phyloP scores from a whole-genome alignment of 2,797 vertebrate species.

The Helarctos malayanus region DNA sequence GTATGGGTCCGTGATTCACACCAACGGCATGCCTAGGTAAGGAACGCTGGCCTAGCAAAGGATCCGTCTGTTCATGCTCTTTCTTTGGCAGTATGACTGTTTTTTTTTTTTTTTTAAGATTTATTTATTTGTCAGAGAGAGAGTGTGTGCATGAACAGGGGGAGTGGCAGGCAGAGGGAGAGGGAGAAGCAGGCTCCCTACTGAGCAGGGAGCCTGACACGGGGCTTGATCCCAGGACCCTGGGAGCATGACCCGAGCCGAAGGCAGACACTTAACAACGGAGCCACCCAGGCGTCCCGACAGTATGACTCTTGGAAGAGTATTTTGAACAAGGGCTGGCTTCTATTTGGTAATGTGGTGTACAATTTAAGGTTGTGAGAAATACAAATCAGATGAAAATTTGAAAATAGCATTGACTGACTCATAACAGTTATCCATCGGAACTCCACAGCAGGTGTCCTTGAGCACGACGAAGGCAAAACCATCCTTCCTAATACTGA shows the following conservation, averaged over 20 bases:
- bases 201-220: neutral
- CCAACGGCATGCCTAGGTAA: neutral
- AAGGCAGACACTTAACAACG: neutral
- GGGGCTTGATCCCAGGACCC: neutral
- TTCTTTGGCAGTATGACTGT: neutral
- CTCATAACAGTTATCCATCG: neutral
- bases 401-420: neutral
- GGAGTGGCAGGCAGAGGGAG: neutral
- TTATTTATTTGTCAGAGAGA: neutral
- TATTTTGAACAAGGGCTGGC: neutral
- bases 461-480: neutral
- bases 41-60: neutral
- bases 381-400: neutral
- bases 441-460: neutral
- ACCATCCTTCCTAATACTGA: neutral
- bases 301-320: neutral
- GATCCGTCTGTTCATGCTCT: neutral
- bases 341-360: neutral
- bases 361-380: neutral
- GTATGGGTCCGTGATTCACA: neutral
- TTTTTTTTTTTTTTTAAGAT: neutral
- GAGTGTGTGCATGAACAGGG: too few relatives aligned
- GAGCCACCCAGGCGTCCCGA: neutral
- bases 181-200: neutral
- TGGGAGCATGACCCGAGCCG: neutral